Evolutionary conservation across 2,797 vertebrate species (phyloP).

Genomic region (Melanogrammus aeglefinus): DNA sequence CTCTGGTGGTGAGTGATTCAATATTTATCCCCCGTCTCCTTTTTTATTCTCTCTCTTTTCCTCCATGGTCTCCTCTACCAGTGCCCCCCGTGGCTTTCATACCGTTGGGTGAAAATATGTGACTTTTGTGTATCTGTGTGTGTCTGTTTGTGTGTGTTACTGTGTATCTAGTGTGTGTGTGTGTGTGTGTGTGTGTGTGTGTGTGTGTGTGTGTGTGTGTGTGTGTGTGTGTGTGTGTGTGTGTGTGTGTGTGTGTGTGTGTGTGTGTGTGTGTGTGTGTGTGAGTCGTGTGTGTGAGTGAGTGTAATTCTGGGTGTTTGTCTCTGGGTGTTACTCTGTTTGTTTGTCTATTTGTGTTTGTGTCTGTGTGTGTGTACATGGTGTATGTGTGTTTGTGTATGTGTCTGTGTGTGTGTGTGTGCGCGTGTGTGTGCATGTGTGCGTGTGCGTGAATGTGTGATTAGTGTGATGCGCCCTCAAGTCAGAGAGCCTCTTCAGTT

Average conservation of each 20-base stretch:
- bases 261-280: neutral
- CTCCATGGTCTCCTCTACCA: too few relatives aligned
- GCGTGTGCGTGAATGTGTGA: neutral
- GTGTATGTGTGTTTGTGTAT: neutral
- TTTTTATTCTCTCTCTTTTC: too few relatives aligned
- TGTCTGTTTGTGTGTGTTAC: neutral
- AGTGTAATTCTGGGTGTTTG: neutral
- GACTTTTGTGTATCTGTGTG: neutral
- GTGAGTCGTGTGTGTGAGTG: neutral
- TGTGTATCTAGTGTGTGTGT: neutral
- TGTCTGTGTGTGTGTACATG: neutral
- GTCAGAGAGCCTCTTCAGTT: neutral
- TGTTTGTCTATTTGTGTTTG: neutral
- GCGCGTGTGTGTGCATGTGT: neutral
- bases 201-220: neutral
- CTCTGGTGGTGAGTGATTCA: too few relatives aligned
- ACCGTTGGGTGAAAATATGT: neutral
- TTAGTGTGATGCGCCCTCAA: neutral
- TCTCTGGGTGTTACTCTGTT: too few relatives aligned
- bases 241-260: neutral
- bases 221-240: neutral
- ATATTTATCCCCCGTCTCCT: too few relatives aligned
- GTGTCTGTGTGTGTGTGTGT: neutral
- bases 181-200: neutral
- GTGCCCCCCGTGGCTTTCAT: too few relatives aligned